Base-by-base conservation (phyloP, 1,140 invertebrate species). In the Glossosoma conforme region DNA sequence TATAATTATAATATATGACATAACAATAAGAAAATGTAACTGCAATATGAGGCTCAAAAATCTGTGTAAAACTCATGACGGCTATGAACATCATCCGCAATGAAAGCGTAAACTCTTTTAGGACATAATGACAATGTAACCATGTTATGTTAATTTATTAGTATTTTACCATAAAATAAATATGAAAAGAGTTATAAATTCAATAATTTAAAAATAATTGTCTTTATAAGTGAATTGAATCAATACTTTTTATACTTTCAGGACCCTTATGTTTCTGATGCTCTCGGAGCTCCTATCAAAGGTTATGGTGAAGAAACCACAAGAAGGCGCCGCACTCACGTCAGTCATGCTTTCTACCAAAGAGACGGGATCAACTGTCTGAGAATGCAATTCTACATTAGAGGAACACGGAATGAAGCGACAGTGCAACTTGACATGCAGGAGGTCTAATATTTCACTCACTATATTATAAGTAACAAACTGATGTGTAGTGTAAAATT, bases 341-440 rank as follows among this genome's bases (percentile, higher is more conserved):
- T 71, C 54, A 91, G 86, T 52, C 85, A 91, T 74, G 68, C 70
- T 22, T 76, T 82, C 54, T 91, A 85, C 67, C 75, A 82, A 46
- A 81, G 83, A 25, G 78, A 90, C 68, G 89, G 87, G 17, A 76
- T 79, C 11, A 81, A 85, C 57, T 83, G 87, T 61, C 81, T 95
- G 72, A 80, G 87, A 60, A 91, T 95, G 84, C 82, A 85, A 64
- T 96, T 95, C 72, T 91, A 94, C 64, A 78, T 96, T 25, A 83
- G 93, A 74, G 92, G 93, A 17, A 70, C 79, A 21, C 76, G 84
- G 46, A 84, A 83, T 56, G 84, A 84, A 60, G 93, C 79, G 6
- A 90, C 88, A 43, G 92, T 88, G 5, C 80, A 91, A 63, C 76
- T 93, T 55, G 92, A 95, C 77, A 84, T 91, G 65, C 78, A 82